Evolutionary conservation across 2,888 invertebrate species (phyloP), one percentile per base, ranked within the genome.

Genomic region (Petrophora chlorosata): DNA sequence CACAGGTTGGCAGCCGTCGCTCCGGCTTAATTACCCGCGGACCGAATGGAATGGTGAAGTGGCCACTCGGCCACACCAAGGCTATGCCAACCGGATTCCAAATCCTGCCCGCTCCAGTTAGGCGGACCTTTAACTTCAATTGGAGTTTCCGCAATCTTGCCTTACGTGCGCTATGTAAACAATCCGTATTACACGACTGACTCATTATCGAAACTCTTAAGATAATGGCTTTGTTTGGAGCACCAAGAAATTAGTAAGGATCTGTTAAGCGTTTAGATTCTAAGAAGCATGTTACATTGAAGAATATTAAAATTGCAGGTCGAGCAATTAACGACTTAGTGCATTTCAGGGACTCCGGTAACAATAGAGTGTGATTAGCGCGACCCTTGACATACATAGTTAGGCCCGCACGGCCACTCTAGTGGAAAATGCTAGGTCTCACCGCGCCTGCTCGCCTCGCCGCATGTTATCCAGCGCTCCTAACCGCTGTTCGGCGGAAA

Each of bases 311-410:
- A 56, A 42, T 58, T 67, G 70, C 67, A 68, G 66, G 58, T 62
- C 48, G 53, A 54, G 52, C 48, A 63, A 67, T 69, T 63, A 68
- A 49, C 58, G 57, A 54, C 65, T 63, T 57, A 60, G 67, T 70
- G 67, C 67, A 68, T 79, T 85, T 85, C 82, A 84, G 85, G 80
- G 76, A 76, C 79, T 79, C 69, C 3, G 61, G 73, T 76, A 80
- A 85, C 80, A 83, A 83, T 81, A 74, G 81, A 73, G 76, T 76
- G 76, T 79, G 78, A 88, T 86, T 87, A 88, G 70, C 69, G 68
- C 76, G 81, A 85, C 85, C 88, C 88, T 89, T 89, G 89, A 89
- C 89, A 88, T 55, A 86, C 84, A 82, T 85, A 77, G 73, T 73
- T 73, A 79, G 73, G 74, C 62, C 69, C 69, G 76, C 78, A 78